A percentile compares a stretch with the other conserved stretches of the same genome.
These are phyloP conservation scores for Paedocypris sp. DNA, from an alignment of 2,113 vertebrate genomes.

Conservation along the genomic window DNA sequence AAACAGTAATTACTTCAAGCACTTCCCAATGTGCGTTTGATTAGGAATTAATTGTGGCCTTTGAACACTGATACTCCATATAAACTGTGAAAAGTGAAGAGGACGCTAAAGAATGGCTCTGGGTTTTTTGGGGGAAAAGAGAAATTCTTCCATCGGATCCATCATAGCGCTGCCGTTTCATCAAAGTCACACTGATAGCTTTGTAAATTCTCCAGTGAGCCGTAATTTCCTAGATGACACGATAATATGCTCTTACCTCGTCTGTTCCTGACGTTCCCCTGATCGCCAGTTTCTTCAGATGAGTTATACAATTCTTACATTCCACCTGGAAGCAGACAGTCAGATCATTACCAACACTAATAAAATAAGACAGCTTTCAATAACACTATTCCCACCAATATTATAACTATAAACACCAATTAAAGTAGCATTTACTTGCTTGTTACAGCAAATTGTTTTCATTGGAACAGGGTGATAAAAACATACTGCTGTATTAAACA, in stretches of 20 bases:
- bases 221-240: constrained; percentile 14
- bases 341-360: neutral
- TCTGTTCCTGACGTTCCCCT: constrained; percentile 32
- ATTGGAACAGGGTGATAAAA: too few species aligned
- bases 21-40: constrained; percentile 32
- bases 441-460: too few species aligned
- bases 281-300: constrained; percentile 36
- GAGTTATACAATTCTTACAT: constrained; percentile 59
- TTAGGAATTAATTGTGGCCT: constrained; percentile 26
- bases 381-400: too few species aligned
- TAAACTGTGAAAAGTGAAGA: constrained; percentile 21
- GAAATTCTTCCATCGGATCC: constrained; percentile 12
- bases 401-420: too few species aligned
- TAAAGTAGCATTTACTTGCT: too few species aligned
- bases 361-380: neutral
- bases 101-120: constrained; percentile 18
- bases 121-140: constrained; percentile 6
- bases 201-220: constrained; percentile 14
- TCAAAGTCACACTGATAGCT: constrained; percentile 25
- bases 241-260: constrained; percentile 57
- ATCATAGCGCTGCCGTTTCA: constrained; percentile 4
- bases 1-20: constrained; percentile 31
- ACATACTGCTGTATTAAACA: too few species aligned
- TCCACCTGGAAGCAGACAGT: constrained; percentile 19
- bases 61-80: constrained; percentile 26